phyloP scores from a whole-genome alignment of 64 coral and sea anemone species.

The Orbicella faveolata region DNA sequence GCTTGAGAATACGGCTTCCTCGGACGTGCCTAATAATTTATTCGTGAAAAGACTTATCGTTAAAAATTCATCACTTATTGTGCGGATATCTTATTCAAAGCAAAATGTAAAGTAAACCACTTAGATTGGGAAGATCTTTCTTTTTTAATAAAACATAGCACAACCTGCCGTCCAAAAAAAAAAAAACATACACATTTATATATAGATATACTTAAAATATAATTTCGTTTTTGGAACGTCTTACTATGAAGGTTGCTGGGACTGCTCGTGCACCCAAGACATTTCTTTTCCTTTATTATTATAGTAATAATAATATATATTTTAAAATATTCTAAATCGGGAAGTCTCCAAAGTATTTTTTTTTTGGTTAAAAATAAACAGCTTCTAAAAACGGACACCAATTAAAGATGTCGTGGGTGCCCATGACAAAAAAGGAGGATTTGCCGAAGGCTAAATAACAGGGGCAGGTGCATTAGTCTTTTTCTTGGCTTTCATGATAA shows the following conservation, averaged over 20 bases:
- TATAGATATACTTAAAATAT: not conserved
- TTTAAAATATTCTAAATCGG: slow-evolving; percentile 20
- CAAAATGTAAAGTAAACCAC: slow-evolving; percentile 17
- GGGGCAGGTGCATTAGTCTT: slow-evolving; percentile 15
- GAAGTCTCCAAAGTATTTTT: slow-evolving; percentile 46
- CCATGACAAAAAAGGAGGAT: slow-evolving; percentile 35
- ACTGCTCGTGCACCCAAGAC: not conserved
- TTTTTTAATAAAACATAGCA: slow-evolving; percentile 37
- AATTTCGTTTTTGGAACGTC: not conserved
- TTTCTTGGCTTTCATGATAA: slow-evolving; percentile 37
- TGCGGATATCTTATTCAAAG: slow-evolving; percentile 1
- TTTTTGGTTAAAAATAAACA: slow-evolving; percentile 52
- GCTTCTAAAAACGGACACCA: slow-evolving; percentile 31
- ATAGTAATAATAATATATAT: not conserved
- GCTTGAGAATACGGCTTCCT: not conserved
- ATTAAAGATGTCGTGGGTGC: slow-evolving; percentile 33
- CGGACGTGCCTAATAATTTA: slow-evolving; percentile 35
- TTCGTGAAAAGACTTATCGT: not conserved
- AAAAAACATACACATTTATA: not conserved
- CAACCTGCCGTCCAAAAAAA: not conserved
- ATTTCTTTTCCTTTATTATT: not conserved
- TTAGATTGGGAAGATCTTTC: not conserved
- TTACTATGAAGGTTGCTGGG: not conserved
- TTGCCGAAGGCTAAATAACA: slow-evolving; percentile 25
- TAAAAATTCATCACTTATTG: slow-evolving; percentile 23